Percentiles rank a stretch among this genome's conserved stretches.
These are phyloP conservation scores for Dynastes maya DNA, from an alignment of 2,888 invertebrate genomes.

Conservation along the genomic window DNA sequence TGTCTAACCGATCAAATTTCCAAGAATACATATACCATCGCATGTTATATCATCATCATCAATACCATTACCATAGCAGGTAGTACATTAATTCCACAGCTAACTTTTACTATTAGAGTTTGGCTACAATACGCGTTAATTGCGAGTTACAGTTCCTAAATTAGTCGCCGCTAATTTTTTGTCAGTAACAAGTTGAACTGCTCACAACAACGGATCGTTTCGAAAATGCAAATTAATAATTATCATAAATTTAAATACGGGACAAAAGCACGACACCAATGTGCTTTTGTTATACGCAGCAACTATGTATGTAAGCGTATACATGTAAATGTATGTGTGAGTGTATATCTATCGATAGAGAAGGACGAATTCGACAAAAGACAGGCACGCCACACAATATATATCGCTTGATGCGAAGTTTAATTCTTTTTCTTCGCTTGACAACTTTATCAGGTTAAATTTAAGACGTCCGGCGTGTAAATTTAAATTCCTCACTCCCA, in stretches of 20 bases:
- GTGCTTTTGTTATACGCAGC: not conserved
- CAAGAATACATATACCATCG: too few species aligned
- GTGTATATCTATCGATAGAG: not conserved
- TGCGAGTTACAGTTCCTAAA: conserved; percentile 12
- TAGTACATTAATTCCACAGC: too few species aligned
- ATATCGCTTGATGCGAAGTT: conserved; percentile 40
- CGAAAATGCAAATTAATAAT: conserved; percentile 42
- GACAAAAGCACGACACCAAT: conserved; percentile 22
- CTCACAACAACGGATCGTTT: conserved; percentile 11
- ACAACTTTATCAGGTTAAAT: conserved; percentile 49
- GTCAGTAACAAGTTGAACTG: not conserved
- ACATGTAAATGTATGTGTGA: too few species aligned
- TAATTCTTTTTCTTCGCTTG: conserved; percentile 37
- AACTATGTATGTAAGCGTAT: not conserved
- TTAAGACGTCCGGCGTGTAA: conserved; percentile 46
- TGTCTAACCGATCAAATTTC: too few species aligned
- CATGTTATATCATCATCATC: too few species aligned
- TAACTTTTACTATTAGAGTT: not conserved
- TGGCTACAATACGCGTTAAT: not conserved
- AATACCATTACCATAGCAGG: too few species aligned
- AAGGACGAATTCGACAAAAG: conserved; percentile 15
- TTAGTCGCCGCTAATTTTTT: conserved; percentile 37
- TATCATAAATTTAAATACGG: conserved; percentile 45
- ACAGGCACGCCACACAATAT: conserved; percentile 20
- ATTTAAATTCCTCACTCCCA: conserved; percentile 48